Evolutionary conservation across 2,888 invertebrate species (phyloP), one percentile per base, ranked within the genome.

Genomic region (Dioctria linearis): DNA sequence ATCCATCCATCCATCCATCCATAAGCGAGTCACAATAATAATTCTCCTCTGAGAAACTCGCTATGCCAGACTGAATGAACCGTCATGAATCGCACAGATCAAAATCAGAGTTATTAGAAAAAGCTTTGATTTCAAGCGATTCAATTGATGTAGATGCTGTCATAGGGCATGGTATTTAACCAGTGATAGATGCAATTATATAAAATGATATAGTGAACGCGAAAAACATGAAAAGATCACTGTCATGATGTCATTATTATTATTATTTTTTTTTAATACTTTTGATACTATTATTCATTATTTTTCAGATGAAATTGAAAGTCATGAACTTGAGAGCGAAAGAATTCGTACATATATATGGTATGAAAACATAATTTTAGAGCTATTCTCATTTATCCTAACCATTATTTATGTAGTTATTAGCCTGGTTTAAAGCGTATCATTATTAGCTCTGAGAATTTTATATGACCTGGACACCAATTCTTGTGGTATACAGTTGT

Each of bases 101-200:
- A n/a, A 4, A 54, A 54, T 54, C n/a, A 54, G n/a, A 54, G 4
- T 11, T n/a, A 54, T 4, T 6, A 51, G 25, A 69, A 51, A 69
- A 51, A 69, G 69, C 69, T 67, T 49, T 13, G 49, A 25, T 13
- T 67, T 67, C 49, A 51, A 51, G 69, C 69, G 49, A 67, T 46
- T n/a, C 3, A n/a, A 11, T 46, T 46, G 25, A 42, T 4, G 6
- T 43, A 13, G 66, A 66, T 66, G 66, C 13, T 40, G 42, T 66
- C 66, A 66, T 66, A 66, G 66, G 43, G 13, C 13, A 25, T 39
- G 42, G 11, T 66, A 46, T 66, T 66, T 49, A 67, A 46, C 42
- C 49, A 13, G 43, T 67, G 42, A 67, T 25, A 25, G 25, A 25
- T 46, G 46, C 25, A 67, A 67, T 67, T 46, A 67, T 67, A 46